Evolutionary conservation across 2,797 vertebrate species (phyloP).

Genomic region (Malurus splendens): DNA sequence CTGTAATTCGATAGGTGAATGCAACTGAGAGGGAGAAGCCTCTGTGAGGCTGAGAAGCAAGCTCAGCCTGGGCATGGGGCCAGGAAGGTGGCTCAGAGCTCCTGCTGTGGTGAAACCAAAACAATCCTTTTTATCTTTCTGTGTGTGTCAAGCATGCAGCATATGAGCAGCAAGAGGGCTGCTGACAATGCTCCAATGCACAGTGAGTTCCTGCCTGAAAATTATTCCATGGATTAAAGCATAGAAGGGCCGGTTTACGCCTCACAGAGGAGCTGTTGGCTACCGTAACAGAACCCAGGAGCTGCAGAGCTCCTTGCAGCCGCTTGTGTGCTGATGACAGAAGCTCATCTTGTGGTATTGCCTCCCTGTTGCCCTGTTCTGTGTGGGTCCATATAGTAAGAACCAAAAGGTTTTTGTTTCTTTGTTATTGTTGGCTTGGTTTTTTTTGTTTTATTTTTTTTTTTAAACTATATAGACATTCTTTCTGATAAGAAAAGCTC

Average conservation of each 20-base stretch:
- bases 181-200: neutral
- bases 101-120: accelerated
- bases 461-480: accelerated
- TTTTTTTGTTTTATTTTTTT: too few species aligned
- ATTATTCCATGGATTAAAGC: neutral
- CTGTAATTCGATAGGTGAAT: neutral
- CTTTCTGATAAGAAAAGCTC: neutral
- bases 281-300: neutral
- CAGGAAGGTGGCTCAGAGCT: neutral
- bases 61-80: neutral
- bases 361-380: neutral
- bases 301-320: neutral
- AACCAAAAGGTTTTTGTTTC: neutral
- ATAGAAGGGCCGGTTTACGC: neutral
- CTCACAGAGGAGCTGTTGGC: conserved; percentile 56
- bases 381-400: neutral
- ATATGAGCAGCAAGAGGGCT: neutral
- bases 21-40: neutral
- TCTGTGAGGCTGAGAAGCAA: neutral
- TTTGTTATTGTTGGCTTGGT: neutral
- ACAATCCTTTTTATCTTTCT: neutral
- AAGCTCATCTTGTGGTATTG: neutral
- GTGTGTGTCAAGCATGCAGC: neutral
- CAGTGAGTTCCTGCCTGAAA: neutral
- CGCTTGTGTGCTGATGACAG: neutral